Conservation (phyloP, 2,113 vertebrate genomes). For the Sapajus apella region DNA sequence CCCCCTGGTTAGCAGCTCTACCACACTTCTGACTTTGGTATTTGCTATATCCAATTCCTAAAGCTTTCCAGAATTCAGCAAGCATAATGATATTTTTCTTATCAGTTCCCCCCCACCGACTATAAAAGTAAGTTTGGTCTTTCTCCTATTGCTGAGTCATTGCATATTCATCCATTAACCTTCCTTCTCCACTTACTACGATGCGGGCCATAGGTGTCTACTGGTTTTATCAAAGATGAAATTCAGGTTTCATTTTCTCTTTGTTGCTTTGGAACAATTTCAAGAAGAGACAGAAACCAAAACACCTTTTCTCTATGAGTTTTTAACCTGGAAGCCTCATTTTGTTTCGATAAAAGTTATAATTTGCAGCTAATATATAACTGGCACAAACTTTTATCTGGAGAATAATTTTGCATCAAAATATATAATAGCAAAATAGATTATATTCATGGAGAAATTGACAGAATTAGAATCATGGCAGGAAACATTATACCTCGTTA, state of each 20-base stretch:
- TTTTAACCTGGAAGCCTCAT: constrained; percentile 6
- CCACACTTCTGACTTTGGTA: neutral
- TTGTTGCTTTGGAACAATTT: neutral
- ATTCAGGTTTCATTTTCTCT: constrained; percentile 6
- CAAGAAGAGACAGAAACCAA: neutral
- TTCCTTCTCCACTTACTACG: neutral
- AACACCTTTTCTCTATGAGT: neutral
- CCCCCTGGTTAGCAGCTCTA: neutral
- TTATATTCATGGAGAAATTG: constrained; percentile 50
- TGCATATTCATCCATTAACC: neutral
- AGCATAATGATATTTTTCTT: neutral
- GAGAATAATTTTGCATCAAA: constrained; percentile 39
- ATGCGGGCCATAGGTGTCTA: neutral
- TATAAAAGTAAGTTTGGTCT: no score
- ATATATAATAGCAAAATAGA: constrained; percentile 51
- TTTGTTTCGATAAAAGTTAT: constrained; percentile 53
- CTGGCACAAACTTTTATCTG: constrained; percentile 33
- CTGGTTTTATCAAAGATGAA: neutral
- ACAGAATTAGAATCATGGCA: constrained; percentile 44
- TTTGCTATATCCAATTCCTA: neutral
- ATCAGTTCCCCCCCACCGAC: no score
- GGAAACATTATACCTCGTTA: neutral
- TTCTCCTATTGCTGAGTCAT: neutral
- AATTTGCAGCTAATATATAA: constrained; percentile 25
- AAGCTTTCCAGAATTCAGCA: neutral